Percentiles rank a stretch among this genome's conserved stretches.
Evolutionary conservation across 2,113 vertebrate genomes (phyloP).

Genomic region (Percopsis transmontana): DNA sequence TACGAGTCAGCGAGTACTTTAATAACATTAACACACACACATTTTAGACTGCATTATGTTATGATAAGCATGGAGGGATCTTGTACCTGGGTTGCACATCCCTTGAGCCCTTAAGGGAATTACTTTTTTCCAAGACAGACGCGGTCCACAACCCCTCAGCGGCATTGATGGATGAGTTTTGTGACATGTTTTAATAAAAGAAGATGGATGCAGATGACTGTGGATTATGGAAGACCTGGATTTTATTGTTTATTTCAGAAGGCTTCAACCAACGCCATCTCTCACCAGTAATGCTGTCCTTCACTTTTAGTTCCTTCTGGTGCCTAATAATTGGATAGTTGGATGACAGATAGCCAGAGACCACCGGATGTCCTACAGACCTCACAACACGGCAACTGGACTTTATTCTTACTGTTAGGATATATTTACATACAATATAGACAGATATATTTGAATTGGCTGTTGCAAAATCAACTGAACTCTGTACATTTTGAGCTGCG

Average conservation of each 20-base stretch:
- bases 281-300: constrained; percentile 12
- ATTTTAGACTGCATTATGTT: not conserved
- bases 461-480: constrained; percentile 53
- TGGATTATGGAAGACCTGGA: constrained; percentile 11
- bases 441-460: constrained; percentile 74
- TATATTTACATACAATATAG: constrained; percentile 71
- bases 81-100: constrained; percentile 9
- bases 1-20: not conserved
- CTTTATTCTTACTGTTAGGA: constrained; percentile 48
- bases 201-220: constrained; percentile 40
- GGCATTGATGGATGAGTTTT: constrained; percentile 22
- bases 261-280: constrained; percentile 33
- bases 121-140: constrained; percentile 7
- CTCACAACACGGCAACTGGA: constrained; percentile 43
- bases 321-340: not conserved
- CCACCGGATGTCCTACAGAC: constrained; percentile 14
- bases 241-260: constrained; percentile 25
- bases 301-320: not conserved
- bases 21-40: not conserved
- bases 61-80: not conserved
- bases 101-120: constrained; percentile 13
- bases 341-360: constrained; percentile 6
- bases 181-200: constrained; percentile 66
- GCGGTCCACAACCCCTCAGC: constrained; percentile 28
- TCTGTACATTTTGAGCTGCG: constrained; percentile 71